phyloP scores from a whole-genome alignment of 1,140 invertebrate genomes.

The Drosophila quadrilineata region DNA sequence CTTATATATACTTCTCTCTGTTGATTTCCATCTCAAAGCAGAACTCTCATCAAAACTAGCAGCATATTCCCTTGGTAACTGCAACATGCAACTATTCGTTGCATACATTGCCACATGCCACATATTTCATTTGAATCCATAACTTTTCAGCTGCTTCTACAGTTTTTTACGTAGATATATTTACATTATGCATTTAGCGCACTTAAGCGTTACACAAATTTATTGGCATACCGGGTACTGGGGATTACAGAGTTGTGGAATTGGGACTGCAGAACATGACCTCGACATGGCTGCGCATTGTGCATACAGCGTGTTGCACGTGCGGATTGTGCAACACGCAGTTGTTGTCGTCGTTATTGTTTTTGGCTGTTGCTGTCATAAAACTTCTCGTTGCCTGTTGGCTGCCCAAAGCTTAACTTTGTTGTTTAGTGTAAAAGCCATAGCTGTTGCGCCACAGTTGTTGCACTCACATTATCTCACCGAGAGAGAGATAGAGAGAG shows the following conservation, averaged over 20 bases:
- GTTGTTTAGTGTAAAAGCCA: slow-evolving; percentile 77
- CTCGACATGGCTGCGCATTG: slow-evolving; percentile 33
- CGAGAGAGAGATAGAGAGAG: no score
- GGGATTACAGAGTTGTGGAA: background rate
- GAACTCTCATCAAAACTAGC: no score
- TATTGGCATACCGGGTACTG: slow-evolving; percentile 22
- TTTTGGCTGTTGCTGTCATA: slow-evolving; percentile 20
- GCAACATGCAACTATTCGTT: no score
- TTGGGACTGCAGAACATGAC: background rate
- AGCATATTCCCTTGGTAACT: no score
- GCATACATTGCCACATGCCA: no score
- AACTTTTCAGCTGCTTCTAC: slow-evolving; percentile 2
- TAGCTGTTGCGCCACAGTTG: slow-evolving; percentile 40
- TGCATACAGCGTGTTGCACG: slow-evolving; percentile 64
- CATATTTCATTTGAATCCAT: slow-evolving; percentile 6
- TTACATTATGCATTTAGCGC: slow-evolving; percentile 28
- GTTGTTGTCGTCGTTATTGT: slow-evolving; percentile 20
- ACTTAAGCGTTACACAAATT: slow-evolving; percentile 23
- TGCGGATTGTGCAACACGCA: slow-evolving; percentile 56
- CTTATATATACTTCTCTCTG: no score
- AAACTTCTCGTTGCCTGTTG: slow-evolving; percentile 26
- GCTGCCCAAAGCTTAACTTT: slow-evolving; percentile 62
- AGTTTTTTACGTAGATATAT: background rate
- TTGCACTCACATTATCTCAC: slow-evolving; percentile 10
- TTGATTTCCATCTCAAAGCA: no score